Evolutionary conservation across 37 sponge, comb jelly and placozoan species (phyloP), one percentile per base, ranked within the genome.

Genomic region (Bolinopsis microptera): DNA sequence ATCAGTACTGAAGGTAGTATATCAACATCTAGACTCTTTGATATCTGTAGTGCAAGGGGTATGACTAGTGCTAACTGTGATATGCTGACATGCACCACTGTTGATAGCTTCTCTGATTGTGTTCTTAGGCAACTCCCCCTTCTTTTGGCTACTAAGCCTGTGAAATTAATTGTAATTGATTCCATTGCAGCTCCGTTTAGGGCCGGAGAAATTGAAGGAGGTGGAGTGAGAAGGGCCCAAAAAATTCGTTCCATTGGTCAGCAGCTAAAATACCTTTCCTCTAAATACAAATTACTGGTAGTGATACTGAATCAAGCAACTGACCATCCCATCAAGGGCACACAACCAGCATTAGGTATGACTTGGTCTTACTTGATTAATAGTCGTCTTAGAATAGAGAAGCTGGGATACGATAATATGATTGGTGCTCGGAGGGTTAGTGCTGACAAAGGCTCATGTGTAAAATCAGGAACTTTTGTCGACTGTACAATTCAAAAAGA

Each of bases 331-430:
- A 0, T 2, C 24, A 39, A 21, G 2, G 90, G 90, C 9, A 18
- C 13, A 2, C 32, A 33, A 30, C 90, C 90, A 24, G 90, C 90
- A 3, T 25, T 86, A 18, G 90, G 90, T n/a, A 41, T 86, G 61
- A 86, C 90, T n/a, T 86, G 90, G 90, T 13, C 61, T 27, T 86
- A 86, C 22, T 26, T 86, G n/a, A 38, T 86, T 34, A 86, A 86
- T 41, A 33, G 36, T 86, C 32, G 90, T 13, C 24, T 86, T 0
- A 86, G 41, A 48, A 86, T 86, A 30, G 36, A 86, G 61, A 86
- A 77, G 35, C 28, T 77, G 5, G 21, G 33, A 16, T 35, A 13
- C 0, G 16, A 31, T 77, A 38, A 38, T 24, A 0, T 40, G 28
- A 86, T 22, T 2, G 61, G 90, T 8, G 25, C 8, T 39, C 37